Evolutionary conservation across 2,888 invertebrate species (phyloP), one percentile per base, ranked within the genome.

Genomic region (Deilephila elpenor): DNA sequence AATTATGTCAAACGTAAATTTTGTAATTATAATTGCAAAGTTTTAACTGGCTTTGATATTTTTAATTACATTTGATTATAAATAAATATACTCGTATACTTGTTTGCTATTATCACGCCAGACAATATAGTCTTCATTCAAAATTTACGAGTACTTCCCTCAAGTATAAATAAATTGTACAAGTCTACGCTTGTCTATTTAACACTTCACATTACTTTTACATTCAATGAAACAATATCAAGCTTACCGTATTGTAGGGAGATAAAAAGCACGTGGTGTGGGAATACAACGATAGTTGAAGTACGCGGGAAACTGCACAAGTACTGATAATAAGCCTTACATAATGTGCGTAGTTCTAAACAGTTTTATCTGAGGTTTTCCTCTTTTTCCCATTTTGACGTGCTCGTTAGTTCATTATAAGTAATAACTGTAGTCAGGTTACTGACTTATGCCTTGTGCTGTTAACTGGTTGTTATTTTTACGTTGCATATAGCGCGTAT

Each of bases 351-450:
- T 64, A n/a, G 37, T 51, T 44, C 17, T 25, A 51, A 44, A 67
- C 67, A 51, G 17, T 67, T 44, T 67, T 51, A 67, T 51, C 44
- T 25, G 6, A 51, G 51, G 51, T 44, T 67, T 64, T 25, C 25
- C 51, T 67, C 64, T 20, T 44, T 51, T 67, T 20, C 17, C 19
- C 25, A 67, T 51, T 67, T 25, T 67, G 25, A 67, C n/a, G 11
- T 20, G 44, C 44, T 44, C 14, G 37, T 64, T 64, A 64, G 64
- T 64, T 44, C 64, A 64, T 64, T 64, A 64, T 44, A 37, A 64
- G n/a, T 44, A 64, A 64, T 61, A 61, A 61, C 64, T 34, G 37
- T 8, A 37, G n/a, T 37, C 3, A 34, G 20, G 37, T 64, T 64
- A 60, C 60, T 60, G 60, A 60, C 60, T 56, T 56, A 56, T 19